phyloP scores from a whole-genome alignment of 1,140 invertebrate species.

The Mylabris phalerata region DNA sequence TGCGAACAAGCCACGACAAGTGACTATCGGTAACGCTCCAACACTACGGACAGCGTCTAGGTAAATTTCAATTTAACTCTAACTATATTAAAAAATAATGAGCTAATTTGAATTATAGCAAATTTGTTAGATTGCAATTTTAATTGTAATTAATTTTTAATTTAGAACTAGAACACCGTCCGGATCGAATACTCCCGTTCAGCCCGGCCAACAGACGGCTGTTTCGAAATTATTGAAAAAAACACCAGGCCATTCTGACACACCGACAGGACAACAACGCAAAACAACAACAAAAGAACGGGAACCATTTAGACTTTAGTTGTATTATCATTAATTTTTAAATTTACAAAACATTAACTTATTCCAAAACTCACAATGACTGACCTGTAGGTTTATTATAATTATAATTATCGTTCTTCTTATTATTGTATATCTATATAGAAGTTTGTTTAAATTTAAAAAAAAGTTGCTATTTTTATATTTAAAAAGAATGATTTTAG shows the following conservation, averaged over 20 bases:
- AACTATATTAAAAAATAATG: neutral
- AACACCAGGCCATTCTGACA: conserved; percentile 59
- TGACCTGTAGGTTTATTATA: conserved; percentile 33
- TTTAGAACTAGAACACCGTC: conserved; percentile 61
- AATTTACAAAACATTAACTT: conserved; percentile 28
- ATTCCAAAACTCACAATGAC: conserved; percentile 36
- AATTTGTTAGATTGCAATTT: neutral
- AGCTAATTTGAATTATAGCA: neutral
- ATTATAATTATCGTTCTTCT: neutral
- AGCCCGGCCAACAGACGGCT: conserved; percentile 52
- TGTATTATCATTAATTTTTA: conserved; percentile 19
- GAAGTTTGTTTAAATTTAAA: conserved; percentile 22
- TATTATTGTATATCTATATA: conserved; percentile 14
- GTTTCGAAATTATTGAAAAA: conserved; percentile 57
- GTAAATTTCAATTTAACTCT: conserved; percentile 27
- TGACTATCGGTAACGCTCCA: conserved; percentile 40
- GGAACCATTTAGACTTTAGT: conserved; percentile 60
- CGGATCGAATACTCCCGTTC: conserved; percentile 60
- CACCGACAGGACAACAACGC: conserved; percentile 49
- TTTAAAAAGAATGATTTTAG: conserved; percentile 34
- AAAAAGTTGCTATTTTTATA: conserved; percentile 40
- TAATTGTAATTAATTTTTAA: conserved; percentile 1
- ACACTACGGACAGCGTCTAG: conserved; percentile 41
- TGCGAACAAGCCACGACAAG: conserved; percentile 39
- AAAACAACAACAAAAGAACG: conserved; percentile 53